phyloP scores from a whole-genome alignment of 1,140 invertebrate genomes.

The Melanaphis sacchari region DNA sequence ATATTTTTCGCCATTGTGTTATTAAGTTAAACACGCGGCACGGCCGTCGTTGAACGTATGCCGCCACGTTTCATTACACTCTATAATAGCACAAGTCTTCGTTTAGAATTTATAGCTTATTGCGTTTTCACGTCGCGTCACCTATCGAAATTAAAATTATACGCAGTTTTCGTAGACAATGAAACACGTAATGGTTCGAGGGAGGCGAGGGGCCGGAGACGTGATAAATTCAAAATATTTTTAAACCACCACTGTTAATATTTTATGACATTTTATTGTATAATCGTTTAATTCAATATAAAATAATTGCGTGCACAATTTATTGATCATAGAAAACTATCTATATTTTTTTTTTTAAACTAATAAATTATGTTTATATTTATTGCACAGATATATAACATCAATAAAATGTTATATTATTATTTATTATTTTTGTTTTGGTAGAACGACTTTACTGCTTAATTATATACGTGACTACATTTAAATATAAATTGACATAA shows the following conservation, averaged over 20 bases:
- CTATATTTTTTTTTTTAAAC: background rate
- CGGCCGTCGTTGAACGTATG: background rate
- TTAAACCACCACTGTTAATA: background rate
- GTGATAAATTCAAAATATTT: slow-evolving; percentile 1
- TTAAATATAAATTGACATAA: background rate
- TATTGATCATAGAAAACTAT: background rate
- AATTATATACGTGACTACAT: background rate
- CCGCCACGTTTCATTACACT: background rate
- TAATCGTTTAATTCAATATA: background rate
- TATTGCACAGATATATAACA: background rate
- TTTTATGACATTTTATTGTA: background rate
- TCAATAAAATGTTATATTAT: background rate
- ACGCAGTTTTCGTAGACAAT: slow-evolving; percentile 19
- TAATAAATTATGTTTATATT: background rate
- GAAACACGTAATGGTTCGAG: background rate
- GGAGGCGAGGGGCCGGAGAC: background rate
- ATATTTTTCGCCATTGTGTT: background rate
- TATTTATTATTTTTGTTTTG: background rate
- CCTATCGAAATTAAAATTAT: slow-evolving; percentile 28
- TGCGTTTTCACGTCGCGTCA: background rate
- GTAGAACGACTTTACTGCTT: background rate
- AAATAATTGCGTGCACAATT: background rate
- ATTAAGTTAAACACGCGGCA: background rate
- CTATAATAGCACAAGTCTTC: background rate
- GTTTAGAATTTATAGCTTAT: background rate